Evolutionary conservation across 2,888 invertebrate genomes (phyloP), one percentile per base, ranked within the genome.

Genomic region (Cantharis nigra): DNA sequence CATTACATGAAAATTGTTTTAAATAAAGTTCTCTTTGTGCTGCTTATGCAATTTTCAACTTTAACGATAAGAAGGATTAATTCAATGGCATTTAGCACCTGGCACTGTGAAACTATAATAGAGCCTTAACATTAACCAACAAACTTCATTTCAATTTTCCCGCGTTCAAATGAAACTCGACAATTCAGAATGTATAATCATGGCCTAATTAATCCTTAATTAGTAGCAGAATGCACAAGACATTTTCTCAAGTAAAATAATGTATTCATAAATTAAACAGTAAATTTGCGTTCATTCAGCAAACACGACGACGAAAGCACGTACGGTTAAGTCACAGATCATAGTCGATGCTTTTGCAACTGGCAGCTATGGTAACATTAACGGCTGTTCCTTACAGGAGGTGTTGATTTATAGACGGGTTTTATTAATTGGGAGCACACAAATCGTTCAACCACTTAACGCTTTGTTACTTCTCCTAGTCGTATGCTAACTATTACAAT

Each of bases 351-450:
- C 84, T 85, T 83, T 84, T 85, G 86, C 83, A 80, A 82, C 82
- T 85, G 86, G 85, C 86, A 85, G 85, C 77, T 82, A 70, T 78
- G 83, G 85, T 85, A 81, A 84, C 83, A 85, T 85, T 83, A 81
- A 80, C 79, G 82, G 83, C 79, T 80, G 82, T 81, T 85, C 77
- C 78, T 79, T 84, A 83, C 86, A 85, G 85, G 82, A 84, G 84
- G 84, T 84, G 83, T 84, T 85, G 85, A 86, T 86, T 86, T 86
- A 86, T 85, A 82, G 84, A 83, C 81, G 82, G 79, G 80, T 81
- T 83, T 83, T 84, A 84, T 86, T 86, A 85, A 85, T 86, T 83
- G 84, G 81, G 80, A 82, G 76, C 81, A 69, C 75, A 81, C 82
- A 81, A 83, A 84, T 83, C 84, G 80, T 80, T 81, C 81, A 80